Conservation (phyloP, 2,888 invertebrate species). For the Molorchus minor region DNA sequence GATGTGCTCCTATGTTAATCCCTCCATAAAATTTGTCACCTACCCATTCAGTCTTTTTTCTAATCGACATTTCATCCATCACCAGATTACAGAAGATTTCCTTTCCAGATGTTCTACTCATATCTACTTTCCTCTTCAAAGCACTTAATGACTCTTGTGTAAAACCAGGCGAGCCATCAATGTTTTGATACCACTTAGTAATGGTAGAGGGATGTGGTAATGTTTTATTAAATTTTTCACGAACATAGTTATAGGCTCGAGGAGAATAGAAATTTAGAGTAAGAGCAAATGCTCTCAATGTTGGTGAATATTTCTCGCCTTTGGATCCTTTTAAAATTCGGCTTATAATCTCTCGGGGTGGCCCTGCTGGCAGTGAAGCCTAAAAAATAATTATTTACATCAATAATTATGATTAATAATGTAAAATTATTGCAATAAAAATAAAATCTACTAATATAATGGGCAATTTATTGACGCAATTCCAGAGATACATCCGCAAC, state of each 20-base stretch:
- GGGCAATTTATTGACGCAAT: no score
- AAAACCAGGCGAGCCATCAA: conserved; percentile 42
- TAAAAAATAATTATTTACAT: background rate
- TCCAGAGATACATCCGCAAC: no score
- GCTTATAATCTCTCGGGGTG: conserved; percentile 2
- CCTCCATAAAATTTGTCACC: conserved; percentile 42
- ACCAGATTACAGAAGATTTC: conserved; percentile 41
- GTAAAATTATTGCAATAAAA: no score
- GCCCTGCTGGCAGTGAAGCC: conserved; percentile 4
- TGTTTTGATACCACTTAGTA: conserved; percentile 35
- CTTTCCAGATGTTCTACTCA: conserved; percentile 3
- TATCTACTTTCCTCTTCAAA: conserved; percentile 28
- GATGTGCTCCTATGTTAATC: conserved; percentile 41
- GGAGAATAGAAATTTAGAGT: conserved; percentile 39
- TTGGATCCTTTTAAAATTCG: no score
- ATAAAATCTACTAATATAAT: no score
- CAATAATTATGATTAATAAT: no score
- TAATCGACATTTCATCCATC: conserved; percentile 50
- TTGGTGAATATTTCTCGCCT: conserved; percentile 24
- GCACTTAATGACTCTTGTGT: conserved; percentile 40
- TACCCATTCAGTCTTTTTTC: conserved; percentile 42
- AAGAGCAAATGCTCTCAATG: conserved; percentile 36
- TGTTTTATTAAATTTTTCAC: conserved; percentile 29
- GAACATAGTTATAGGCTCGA: conserved; percentile 34
- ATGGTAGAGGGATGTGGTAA: conserved; percentile 38